phyloP scores from a whole-genome alignment of 2,113 vertebrate genomes.

The Astur gentilis region DNA sequence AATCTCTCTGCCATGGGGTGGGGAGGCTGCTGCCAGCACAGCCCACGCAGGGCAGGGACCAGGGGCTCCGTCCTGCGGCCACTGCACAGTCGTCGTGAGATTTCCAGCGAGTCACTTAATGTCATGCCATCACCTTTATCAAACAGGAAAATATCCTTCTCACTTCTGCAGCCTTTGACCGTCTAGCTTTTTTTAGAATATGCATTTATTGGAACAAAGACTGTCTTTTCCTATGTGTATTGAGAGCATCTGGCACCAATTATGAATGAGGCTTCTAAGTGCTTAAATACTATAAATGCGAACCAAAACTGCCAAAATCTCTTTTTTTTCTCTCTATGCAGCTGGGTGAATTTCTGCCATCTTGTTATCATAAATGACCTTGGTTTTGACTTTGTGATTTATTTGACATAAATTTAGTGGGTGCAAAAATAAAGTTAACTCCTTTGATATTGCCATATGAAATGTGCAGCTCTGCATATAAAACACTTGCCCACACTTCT shows the following conservation, averaged over 20 bases:
- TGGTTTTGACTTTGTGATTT: background rate
- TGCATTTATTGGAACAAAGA: background rate
- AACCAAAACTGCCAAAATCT: slow-evolving; percentile 1
- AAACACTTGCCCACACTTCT: background rate
- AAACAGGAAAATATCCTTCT: background rate
- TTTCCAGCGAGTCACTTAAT: background rate
- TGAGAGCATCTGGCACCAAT: slow-evolving; percentile 32
- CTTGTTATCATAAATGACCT: background rate
- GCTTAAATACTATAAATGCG: background rate
- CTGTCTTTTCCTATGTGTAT: background rate
- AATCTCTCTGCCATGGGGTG: background rate
- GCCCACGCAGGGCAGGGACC: background rate
- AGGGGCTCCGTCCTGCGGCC: rapidly evolving
- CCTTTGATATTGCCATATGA: background rate
- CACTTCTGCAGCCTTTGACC: background rate
- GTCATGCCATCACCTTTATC: background rate
- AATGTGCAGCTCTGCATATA: background rate
- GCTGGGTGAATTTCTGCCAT: background rate
- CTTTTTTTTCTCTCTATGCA: rapidly evolving
- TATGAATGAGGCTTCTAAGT: background rate
- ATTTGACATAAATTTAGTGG: background rate
- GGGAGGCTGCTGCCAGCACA: background rate
- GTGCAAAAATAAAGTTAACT: background rate
- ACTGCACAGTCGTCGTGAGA: rapidly evolving
- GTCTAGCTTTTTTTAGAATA: background rate